Percentiles rank a stretch among this genome's conserved stretches.
phyloP scores from a whole-genome alignment of 2,113 vertebrate species.

The Bubo blakistoni region DNA sequence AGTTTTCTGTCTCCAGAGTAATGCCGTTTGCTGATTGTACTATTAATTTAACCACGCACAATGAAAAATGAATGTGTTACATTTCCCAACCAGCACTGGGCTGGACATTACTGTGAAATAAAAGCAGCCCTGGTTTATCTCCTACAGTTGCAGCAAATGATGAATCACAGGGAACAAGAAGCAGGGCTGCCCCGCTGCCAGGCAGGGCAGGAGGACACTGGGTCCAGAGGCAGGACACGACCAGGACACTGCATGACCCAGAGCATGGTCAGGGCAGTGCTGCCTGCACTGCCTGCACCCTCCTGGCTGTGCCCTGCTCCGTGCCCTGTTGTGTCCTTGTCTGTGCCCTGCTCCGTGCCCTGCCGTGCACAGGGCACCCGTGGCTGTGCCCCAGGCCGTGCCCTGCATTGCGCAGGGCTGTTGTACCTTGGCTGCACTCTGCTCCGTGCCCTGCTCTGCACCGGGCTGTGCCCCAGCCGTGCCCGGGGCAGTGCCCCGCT shows the following conservation, averaged over 20 bases:
- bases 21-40: background rate
- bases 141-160: background rate
- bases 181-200: background rate
- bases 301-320: background rate
- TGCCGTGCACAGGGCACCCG: background rate
- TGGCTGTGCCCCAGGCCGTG: accelerated
- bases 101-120: background rate
- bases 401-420: background rate
- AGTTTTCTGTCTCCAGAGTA: background rate
- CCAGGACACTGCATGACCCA: background rate
- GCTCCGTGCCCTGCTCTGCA: background rate
- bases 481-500: background rate
- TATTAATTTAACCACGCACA: background rate
- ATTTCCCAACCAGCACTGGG: accelerated
- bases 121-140: background rate
- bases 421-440: no score
- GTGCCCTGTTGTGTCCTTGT: background rate
- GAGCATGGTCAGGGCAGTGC: background rate
- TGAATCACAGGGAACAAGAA: background rate
- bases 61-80: background rate
- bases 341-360: no score
- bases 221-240: background rate
- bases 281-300: background rate
- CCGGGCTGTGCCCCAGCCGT: background rate
- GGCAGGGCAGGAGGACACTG: background rate